phyloP scores from a whole-genome alignment of 2,888 invertebrate genomes.

The Dynastes hyllus region DNA sequence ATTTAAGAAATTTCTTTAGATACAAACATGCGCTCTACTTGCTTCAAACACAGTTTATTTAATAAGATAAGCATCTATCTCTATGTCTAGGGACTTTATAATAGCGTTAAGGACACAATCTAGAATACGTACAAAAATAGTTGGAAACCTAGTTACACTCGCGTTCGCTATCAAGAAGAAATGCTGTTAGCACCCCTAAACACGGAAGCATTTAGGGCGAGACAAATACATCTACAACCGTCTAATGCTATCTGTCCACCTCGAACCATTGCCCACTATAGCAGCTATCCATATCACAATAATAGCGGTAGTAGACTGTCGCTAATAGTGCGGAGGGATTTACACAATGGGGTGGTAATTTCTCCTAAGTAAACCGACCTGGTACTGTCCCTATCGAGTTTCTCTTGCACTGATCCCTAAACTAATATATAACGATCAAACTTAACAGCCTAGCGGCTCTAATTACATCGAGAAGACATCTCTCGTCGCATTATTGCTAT shows the following conservation, averaged over 20 bases:
- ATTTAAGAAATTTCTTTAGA: no score
- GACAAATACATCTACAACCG: conserved; percentile 15
- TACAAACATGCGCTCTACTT: no score
- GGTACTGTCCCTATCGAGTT: conserved; percentile 54
- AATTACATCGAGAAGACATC: conserved; percentile 34
- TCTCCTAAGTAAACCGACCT: conserved; percentile 54
- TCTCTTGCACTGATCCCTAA: conserved; percentile 40
- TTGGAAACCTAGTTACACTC: conserved; percentile 48
- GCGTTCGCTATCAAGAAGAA: conserved; percentile 32
- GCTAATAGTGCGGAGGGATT: conserved; percentile 53
- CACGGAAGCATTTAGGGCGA: conserved; percentile 7
- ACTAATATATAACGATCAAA: conserved; percentile 44
- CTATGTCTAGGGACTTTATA: no score
- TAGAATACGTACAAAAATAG: conserved; percentile 1
- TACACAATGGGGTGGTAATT: conserved; percentile 56
- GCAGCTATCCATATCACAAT: conserved; percentile 50
- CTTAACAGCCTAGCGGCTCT: conserved; percentile 9
- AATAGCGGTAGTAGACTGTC: conserved; percentile 29
- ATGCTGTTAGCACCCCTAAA: conserved; percentile 29
- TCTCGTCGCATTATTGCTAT: conserved; percentile 20
- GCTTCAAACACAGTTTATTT: no score
- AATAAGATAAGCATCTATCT: no score
- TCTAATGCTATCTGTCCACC: conserved; percentile 46
- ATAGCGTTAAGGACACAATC: no score
- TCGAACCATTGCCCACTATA: conserved; percentile 54